Percentiles rank a stretch among this genome's conserved stretches.
phyloP scores from a whole-genome alignment of 2,888 invertebrate species.

The Syrphus vitripennis region DNA sequence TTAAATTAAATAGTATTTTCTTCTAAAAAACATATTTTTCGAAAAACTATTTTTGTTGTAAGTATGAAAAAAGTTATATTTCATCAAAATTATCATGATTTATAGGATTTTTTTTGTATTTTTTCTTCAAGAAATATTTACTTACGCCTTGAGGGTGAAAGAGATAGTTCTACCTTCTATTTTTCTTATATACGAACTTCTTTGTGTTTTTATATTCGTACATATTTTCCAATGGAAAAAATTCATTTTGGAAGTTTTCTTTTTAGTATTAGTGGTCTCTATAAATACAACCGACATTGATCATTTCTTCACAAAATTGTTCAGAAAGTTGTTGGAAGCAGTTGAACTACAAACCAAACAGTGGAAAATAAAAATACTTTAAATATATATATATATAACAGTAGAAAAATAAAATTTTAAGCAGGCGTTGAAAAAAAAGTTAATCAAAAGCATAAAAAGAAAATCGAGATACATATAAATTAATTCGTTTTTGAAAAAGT shows the following conservation, averaged over 20 bases:
- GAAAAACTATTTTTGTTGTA: background rate
- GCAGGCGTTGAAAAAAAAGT: constrained; percentile 39
- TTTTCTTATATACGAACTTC: constrained; percentile 11
- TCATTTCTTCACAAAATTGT: constrained; percentile 7
- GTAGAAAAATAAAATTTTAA: constrained; percentile 26
- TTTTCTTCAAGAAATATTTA: background rate
- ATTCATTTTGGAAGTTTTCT: constrained; percentile 64
- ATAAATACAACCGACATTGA: constrained; percentile 42
- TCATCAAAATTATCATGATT: background rate
- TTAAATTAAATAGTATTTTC: background rate
- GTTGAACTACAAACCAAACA: background rate
- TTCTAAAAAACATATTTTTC: background rate
- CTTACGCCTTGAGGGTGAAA: background rate
- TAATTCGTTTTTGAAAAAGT: constrained; percentile 24
- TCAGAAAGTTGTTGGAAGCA: constrained; percentile 57
- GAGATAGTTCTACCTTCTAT: constrained; percentile 32
- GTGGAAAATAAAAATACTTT: background rate
- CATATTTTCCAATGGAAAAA: constrained; percentile 26
- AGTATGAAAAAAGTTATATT: background rate
- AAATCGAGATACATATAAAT: constrained; percentile 6
- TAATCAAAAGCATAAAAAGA: background rate
- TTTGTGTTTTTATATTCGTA: constrained; percentile 5
- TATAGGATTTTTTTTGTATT: background rate
- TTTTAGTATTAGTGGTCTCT: background rate
- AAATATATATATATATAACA: background rate